Evolutionary conservation across 2,888 invertebrate genomes (phyloP), one percentile per base, ranked within the genome.

Genomic region (Galerucella nymphaeae): DNA sequence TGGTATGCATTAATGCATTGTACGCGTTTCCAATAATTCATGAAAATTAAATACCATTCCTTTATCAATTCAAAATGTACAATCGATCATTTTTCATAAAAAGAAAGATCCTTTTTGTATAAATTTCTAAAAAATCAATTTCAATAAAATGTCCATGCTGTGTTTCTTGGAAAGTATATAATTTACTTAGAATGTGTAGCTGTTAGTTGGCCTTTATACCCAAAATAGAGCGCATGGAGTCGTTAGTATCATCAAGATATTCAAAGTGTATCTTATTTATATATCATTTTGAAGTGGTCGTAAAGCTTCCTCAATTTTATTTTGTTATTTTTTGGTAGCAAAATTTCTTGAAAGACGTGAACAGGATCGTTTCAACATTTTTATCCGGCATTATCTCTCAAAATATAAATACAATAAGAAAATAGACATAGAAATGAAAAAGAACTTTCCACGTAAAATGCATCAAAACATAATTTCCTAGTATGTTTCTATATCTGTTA

Each of bases 231-330:
- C 58, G 14, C 6, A 30, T 58, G 8, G 30, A 58, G 58, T 58
- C 58, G 58, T 58, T 58, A 58, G 58, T 58, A 30, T 58, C 58
- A 14, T 30, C 23, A 18, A 20, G 57, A 20, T 13, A 57, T 58
- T 58, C 58, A 58, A 58, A 58, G 58, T 58, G 10, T 58, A 58
- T 30, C 30, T 58, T 58, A 58, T 58, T 58, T 58, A 58, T 58
- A 58, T 58, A 58, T 58, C 58, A 58, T 58, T 58, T 58, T 58
- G 30, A 58, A 58, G 58, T 58, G 58, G 23, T 58, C 58, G 23
- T 58, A 58, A 58, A 58, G 13, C 30, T 30, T 58, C 30, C 58
- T 30, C 30, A 6, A 58, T 58, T 58, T 58, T 58, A 58, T 58
- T 58, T 23, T 58, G 23, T 9, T 14, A 30, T 58, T 58, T 58